Evolutionary conservation across 2,113 vertebrate species (phyloP).

Genomic region (Galeopterus variegatus): DNA sequence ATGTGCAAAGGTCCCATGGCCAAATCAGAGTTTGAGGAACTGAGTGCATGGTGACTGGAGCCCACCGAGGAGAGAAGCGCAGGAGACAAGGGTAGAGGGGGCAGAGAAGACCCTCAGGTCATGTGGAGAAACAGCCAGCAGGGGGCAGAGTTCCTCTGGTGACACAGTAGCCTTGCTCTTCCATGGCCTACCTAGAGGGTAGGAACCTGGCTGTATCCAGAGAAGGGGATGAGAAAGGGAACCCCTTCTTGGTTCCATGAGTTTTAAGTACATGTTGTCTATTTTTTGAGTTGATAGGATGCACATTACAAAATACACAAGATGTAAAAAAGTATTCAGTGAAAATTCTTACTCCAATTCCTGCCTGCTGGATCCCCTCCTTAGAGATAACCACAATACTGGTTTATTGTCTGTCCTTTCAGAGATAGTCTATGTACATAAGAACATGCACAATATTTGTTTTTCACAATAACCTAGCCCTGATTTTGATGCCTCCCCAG

Average conservation of each 20-base stretch:
- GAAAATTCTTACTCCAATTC: conserved; percentile 37
- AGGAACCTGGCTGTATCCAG: neutral
- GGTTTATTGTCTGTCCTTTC: neutral
- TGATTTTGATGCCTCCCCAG: neutral
- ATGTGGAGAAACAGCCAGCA: neutral
- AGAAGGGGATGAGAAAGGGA: neutral
- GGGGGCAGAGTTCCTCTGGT: conserved; percentile 16
- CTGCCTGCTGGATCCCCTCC: neutral
- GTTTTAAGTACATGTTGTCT: conserved; percentile 32
- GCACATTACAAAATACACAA: neutral
- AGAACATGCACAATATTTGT: neutral
- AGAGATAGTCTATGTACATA: neutral
- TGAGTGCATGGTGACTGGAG: neutral
- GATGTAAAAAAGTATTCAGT: neutral
- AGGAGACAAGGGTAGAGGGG: neutral
- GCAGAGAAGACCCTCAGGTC: neutral
- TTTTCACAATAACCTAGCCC: neutral
- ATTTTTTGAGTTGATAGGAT: conserved; percentile 1
- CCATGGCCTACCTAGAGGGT: neutral
- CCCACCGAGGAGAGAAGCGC: no score
- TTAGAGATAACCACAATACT: neutral
- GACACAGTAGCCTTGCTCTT: neutral
- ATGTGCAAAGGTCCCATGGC: neutral
- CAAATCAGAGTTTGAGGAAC: neutral
- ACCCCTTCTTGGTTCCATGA: neutral